These are phyloP conservation scores for Itoplectis maculator DNA, from an alignment of 2,888 invertebrate species.

Conservation along the genomic window DNA sequence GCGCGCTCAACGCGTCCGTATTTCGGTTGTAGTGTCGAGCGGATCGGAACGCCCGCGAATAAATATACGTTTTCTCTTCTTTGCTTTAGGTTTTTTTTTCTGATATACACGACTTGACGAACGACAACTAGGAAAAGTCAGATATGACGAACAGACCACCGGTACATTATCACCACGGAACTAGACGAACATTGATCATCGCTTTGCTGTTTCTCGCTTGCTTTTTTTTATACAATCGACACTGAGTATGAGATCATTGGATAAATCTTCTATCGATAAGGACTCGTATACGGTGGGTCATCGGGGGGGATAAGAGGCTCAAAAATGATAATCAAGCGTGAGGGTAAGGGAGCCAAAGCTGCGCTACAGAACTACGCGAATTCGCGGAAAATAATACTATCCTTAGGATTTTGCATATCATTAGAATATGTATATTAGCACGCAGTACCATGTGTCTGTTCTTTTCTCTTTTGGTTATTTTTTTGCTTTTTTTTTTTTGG, in stretches of 20 bases:
- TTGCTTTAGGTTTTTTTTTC: constrained; percentile 23
- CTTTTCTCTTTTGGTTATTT: neutral
- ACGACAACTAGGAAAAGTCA: constrained; percentile 27
- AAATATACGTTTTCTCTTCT: constrained; percentile 65
- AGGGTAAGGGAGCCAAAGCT: neutral
- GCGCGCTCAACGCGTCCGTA: constrained; percentile 36
- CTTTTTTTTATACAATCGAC: constrained; percentile 53
- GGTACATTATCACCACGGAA: constrained; percentile 4
- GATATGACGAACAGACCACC: constrained; percentile 36
- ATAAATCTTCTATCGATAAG: constrained; percentile 27
- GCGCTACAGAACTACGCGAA: constrained; percentile 23
- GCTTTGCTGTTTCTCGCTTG: constrained; percentile 7
- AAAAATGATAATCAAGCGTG: constrained; percentile 39
- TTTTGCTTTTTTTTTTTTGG: neutral
- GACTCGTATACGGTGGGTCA: constrained; percentile 1
- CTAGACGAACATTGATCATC: constrained; percentile 4
- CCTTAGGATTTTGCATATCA: constrained; percentile 37
- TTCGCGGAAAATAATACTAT: constrained; percentile 51
- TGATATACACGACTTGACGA: constrained; percentile 32
- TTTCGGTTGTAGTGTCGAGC: constrained; percentile 25
- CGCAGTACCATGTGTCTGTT: constrained; percentile 25
- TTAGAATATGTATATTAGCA: constrained; percentile 41
- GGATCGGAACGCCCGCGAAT: constrained; percentile 63
- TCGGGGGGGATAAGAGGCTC: constrained; percentile 15
- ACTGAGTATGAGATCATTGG: constrained; percentile 64